phyloP scores from a whole-genome alignment of 2,797 vertebrate species.

The Nasua narica region DNA sequence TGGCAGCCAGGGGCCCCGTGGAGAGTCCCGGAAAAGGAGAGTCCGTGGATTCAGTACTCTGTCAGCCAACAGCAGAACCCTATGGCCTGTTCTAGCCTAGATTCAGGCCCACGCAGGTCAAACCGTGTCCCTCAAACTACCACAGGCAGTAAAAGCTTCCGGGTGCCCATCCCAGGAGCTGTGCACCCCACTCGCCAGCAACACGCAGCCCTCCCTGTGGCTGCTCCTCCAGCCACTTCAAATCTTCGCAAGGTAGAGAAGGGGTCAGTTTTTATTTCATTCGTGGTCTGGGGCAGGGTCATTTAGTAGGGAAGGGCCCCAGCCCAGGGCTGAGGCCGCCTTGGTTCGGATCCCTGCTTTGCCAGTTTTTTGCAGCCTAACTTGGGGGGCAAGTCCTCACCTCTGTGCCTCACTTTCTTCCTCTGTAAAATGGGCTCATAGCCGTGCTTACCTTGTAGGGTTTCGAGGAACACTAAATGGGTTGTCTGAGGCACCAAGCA shows the following conservation, averaged over 20 bases:
- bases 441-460: neutral
- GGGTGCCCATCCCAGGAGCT: rapidly evolving
- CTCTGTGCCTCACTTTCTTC: neutral
- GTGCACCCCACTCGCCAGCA: neutral
- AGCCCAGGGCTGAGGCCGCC: neutral
- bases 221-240: neutral
- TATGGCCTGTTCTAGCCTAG: neutral
- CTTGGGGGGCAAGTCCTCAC: neutral
- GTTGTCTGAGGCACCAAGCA: neutral
- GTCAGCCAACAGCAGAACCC: neutral
- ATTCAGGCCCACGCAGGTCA: neutral
- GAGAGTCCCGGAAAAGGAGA: neutral
- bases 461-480: neutral
- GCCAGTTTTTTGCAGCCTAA: neutral
- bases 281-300: neutral
- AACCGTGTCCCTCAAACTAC: neutral
- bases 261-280: neutral
- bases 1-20: rapidly evolving
- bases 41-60: neutral
- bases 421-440: neutral
- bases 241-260: neutral
- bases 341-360: neutral
- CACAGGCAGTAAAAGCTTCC: neutral
- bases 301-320: neutral
- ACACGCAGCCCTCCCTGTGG: neutral